Conservation (phyloP, 2,888 invertebrate genomes). For the Thumatha senex region DNA sequence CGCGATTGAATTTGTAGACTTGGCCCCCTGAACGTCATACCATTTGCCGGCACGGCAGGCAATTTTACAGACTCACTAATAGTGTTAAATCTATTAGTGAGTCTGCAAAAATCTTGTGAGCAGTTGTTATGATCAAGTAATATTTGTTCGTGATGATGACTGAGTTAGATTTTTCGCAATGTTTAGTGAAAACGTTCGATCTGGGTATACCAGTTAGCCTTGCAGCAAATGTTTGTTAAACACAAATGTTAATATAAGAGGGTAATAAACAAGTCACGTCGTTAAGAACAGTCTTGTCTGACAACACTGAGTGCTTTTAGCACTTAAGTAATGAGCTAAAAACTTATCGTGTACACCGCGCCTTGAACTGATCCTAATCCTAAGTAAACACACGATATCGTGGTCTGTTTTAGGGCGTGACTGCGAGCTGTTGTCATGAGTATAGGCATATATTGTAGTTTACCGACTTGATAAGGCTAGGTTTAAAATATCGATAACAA, state of each 20-base stretch:
- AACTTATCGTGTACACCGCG: slow-evolving; percentile 38
- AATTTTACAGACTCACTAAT: no score
- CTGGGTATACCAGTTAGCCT: slow-evolving; percentile 46
- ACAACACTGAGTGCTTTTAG: slow-evolving; percentile 58
- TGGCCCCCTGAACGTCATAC: no score
- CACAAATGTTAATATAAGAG: slow-evolving; percentile 52
- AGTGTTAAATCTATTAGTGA: no score
- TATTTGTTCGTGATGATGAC: not conserved
- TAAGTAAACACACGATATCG: slow-evolving; percentile 24
- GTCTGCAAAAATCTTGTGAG: slow-evolving; percentile 3
- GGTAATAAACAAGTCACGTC: slow-evolving; percentile 43
- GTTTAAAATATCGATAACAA: not conserved
- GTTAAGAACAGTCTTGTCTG: slow-evolving; percentile 29
- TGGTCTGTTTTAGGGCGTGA: slow-evolving; percentile 1
- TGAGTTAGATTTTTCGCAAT: slow-evolving; percentile 14
- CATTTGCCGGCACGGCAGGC: no score
- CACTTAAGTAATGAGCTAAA: slow-evolving; percentile 49
- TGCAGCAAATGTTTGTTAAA: slow-evolving; percentile 54
- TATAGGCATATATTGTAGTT: slow-evolving; percentile 21
- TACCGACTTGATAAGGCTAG: not conserved
- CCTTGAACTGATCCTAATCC: slow-evolving; percentile 27
- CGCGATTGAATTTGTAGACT: no score
- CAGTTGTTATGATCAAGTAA: not conserved
- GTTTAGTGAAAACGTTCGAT: slow-evolving; percentile 20
- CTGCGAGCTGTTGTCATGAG: slow-evolving; percentile 7